Conservation (phyloP, 2,113 vertebrate species). For the Poecile atricapillus region DNA sequence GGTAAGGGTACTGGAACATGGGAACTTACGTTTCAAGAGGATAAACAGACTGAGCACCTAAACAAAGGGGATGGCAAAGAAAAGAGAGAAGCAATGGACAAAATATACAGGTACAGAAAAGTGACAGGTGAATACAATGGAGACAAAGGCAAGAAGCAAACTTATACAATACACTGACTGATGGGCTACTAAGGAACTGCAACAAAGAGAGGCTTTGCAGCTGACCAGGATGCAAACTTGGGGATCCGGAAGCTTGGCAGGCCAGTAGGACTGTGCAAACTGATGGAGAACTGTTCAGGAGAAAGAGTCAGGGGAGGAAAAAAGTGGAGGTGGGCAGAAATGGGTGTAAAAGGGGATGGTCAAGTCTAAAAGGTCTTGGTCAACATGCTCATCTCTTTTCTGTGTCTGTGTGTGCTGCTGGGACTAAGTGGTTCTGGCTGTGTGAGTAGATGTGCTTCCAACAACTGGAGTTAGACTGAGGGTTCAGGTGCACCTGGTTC, state of each 20-base stretch:
- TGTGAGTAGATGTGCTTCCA: not conserved
- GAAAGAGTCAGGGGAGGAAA: not conserved
- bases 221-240: not conserved
- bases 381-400: not conserved
- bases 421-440: not conserved
- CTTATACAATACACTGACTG: not conserved
- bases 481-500: accelerated
- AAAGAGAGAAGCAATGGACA: not conserved
- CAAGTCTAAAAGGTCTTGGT: not conserved
- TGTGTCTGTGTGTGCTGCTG: not conserved
- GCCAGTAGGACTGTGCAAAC: not conserved
- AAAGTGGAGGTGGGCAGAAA: not conserved
- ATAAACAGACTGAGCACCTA: too few species aligned
- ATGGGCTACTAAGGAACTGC: not conserved
- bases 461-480: not conserved
- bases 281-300: not conserved
- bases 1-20: accelerated
- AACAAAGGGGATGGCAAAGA: not conserved
- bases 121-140: not conserved
- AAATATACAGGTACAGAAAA: not conserved
- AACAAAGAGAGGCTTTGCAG: not conserved
- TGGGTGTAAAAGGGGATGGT: accelerated
- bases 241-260: not conserved
- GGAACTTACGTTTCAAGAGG: not conserved
- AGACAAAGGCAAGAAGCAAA: not conserved